A percentile compares a stretch with the other conserved stretches of the same genome.
Conservation (phyloP, 53 echinoderm and acorn worm species). For the Henricia sp. region DNA sequence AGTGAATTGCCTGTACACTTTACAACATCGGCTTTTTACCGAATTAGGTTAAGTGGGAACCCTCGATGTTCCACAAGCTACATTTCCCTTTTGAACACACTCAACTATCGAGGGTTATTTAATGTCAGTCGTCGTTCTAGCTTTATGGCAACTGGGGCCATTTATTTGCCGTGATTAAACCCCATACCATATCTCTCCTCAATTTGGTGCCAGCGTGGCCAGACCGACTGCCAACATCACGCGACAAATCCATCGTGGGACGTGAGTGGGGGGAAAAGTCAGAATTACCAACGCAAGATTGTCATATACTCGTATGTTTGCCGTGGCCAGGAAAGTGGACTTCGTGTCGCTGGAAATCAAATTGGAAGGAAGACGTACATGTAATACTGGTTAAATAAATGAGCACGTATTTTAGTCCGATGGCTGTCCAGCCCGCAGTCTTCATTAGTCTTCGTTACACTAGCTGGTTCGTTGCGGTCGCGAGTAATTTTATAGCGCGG, state of each 20-base stretch:
- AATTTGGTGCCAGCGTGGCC: conserved; percentile 18
- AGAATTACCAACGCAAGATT: neutral
- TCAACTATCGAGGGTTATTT: conserved; percentile 8
- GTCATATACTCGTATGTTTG: conserved; percentile 45
- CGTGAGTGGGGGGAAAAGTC: neutral
- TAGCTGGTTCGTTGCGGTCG: neutral
- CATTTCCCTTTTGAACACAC: neutral
- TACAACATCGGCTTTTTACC: too few species aligned
- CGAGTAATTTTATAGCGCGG: neutral
- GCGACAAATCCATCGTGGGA: neutral
- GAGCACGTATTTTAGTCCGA: conserved; percentile 6
- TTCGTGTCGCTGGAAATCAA: conserved; percentile 48
- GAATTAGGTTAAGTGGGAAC: conserved; percentile 7
- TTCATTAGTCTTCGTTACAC: neutral
- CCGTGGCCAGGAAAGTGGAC: conserved; percentile 22
- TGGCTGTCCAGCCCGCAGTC: neutral
- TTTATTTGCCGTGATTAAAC: conserved; percentile 53
- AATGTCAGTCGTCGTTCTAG: conserved; percentile 23
- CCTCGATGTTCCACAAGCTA: neutral
- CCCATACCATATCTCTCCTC: conserved; percentile 7
- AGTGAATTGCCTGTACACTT: too few species aligned
- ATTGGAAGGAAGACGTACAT: conserved; percentile 35
- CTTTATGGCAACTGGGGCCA: neutral
- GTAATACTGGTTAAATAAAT: conserved; percentile 13
- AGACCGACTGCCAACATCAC: conserved; percentile 7